Base-by-base conservation (phyloP, 2,797 vertebrate species). In the Pelodytes ibericus region DNA sequence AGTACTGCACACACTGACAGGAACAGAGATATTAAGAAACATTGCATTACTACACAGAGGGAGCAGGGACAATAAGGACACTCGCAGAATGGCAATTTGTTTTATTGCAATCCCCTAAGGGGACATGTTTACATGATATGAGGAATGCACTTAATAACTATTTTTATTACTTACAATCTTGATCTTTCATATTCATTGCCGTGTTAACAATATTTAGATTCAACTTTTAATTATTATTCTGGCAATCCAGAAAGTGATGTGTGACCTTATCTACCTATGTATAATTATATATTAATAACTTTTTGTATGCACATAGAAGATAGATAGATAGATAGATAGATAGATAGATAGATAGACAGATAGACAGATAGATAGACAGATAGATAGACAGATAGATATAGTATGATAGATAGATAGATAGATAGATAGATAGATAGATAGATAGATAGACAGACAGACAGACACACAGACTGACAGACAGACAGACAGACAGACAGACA, bases 81-180 rank as follows among this genome's bases (percentile, higher is more conserved):
- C 31, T 25, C 24, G 49, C 33, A 27, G 16, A 72, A 72, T 59
- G 49, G 30, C 29, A 68, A 78, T 60, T 36, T 66, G 47, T 60
- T 60, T 49, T 65, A 71, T 29, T 29, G 16, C 44, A 71, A 59
- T 18, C 33, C 53, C 59, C 49, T 47, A 25, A 44, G 30, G 61
- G 24, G 56, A 72, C 13, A 53, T 49, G 26, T 60, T 59, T 77
- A 63, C 58, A 76, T 63, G 33, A 16, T 61, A 24, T 66, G 20
- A 67, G 39, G 49, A 78, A 66, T 72, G 16, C 11, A 53, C 69
- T 60, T 61, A 72, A 72, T 72, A 78, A 62, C 41, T 41, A 22
- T 44, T 53, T 61, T 39, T n/a, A 68, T 47, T 68, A 41, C 41
- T 39, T 20, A 47, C 18, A 36, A 9, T 47, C 9, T 58, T 56